Conservation (phyloP, 2,113 vertebrate genomes). For the Misgurnus anguillicaudatus region DNA sequence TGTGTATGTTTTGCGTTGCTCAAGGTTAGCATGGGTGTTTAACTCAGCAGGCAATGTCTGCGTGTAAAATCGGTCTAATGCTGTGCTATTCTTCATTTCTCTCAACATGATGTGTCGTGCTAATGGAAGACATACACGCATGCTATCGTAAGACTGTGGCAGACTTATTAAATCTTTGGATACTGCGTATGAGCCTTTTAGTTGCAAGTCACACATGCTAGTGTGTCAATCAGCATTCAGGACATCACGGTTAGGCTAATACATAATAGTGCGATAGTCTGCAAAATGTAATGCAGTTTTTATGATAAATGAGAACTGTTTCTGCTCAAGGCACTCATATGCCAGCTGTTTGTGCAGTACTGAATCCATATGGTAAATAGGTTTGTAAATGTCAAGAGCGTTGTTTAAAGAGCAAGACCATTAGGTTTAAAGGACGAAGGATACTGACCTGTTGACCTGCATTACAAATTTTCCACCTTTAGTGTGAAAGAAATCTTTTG, state of each 20-base stretch:
- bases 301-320: background rate
- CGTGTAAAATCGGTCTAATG: conserved; percentile 27
- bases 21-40: conserved; percentile 23
- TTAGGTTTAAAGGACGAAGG: background rate
- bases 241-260: background rate
- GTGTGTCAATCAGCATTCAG: conserved; percentile 26
- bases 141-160: conserved; percentile 12
- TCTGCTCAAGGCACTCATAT: background rate
- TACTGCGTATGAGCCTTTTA: conserved; percentile 23
- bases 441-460: background rate
- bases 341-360: no score
- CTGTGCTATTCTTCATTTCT: conserved; percentile 25
- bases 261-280: background rate
- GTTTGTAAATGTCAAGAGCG: background rate
- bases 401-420: conserved; percentile 1
- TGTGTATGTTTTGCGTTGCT: conserved; percentile 14
- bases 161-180: conserved; percentile 23
- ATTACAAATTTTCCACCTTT: background rate
- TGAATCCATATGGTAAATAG: background rate
- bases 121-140: background rate
- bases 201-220: conserved; percentile 2
- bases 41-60: conserved; percentile 14
- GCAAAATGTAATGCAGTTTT: conserved; percentile 1
- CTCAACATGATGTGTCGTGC: conserved; percentile 9
- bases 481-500: background rate